Evolutionary conservation across 2,113 vertebrate genomes (phyloP).

Genomic region (Stigmatopora argus): DNA sequence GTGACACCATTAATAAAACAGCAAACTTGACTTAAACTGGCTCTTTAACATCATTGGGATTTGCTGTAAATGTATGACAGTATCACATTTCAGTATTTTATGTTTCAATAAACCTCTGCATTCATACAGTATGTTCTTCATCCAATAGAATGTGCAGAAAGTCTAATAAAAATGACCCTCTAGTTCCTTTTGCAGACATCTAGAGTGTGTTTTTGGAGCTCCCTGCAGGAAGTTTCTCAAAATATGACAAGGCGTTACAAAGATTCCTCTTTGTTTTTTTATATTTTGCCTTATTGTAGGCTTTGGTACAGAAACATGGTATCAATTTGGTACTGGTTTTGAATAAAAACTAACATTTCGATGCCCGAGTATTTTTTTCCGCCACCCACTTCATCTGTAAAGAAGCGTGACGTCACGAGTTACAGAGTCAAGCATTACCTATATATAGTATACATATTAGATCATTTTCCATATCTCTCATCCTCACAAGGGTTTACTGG

Average conservation of each 20-base stretch:
- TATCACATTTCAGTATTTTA: constrained; percentile 36
- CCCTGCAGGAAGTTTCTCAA: constrained; percentile 36
- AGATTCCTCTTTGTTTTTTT: constrained; percentile 47
- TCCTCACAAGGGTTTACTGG: too few relatives aligned
- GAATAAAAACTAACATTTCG: too few relatives aligned
- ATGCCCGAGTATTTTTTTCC: too few relatives aligned
- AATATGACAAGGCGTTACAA: constrained; percentile 47
- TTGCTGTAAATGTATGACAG: constrained; percentile 36
- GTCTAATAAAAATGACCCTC: constrained; percentile 24
- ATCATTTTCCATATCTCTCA: too few relatives aligned
- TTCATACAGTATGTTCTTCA: constrained; percentile 33
- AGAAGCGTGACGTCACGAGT: too few relatives aligned
- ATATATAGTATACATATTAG: too few relatives aligned
- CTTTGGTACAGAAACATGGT: too few relatives aligned
- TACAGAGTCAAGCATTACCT: too few relatives aligned
- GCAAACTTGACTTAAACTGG: constrained; percentile 54
- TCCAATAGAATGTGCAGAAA: constrained; percentile 21
- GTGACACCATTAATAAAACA: constrained; percentile 58
- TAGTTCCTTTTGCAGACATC: constrained; percentile 18
- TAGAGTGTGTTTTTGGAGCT: constrained; percentile 14
- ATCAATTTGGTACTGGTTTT: too few relatives aligned
- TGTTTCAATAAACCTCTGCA: constrained; percentile 50
- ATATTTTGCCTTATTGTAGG: constrained; percentile 2
- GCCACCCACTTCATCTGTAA: too few relatives aligned
- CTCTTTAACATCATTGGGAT: constrained; percentile 47